Conservation (phyloP, 2,797 vertebrate species). For the Limnodromus scolopaceus region DNA sequence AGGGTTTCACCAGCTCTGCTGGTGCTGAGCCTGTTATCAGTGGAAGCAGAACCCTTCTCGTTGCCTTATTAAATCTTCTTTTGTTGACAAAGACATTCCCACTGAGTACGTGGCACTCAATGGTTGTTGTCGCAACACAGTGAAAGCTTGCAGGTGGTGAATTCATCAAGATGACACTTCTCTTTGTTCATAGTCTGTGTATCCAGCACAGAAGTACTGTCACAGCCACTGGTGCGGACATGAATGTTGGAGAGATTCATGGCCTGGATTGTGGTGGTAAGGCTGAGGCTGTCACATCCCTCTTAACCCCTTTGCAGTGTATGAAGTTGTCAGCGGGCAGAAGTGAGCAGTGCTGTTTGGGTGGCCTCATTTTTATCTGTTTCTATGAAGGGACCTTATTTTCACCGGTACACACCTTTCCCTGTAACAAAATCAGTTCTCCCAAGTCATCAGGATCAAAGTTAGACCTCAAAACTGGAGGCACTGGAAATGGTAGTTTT, state of each 20-base stretch:
- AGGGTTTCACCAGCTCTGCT: not conserved
- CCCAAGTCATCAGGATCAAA: not conserved
- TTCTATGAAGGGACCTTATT: not conserved
- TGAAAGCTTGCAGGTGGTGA: not conserved
- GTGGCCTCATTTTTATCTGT: not conserved
- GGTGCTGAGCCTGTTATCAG: not conserved
- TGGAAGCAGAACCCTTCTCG: not conserved
- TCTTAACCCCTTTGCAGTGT: not conserved
- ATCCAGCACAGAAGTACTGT: not conserved
- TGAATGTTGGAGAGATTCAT: not conserved
- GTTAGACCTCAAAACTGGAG: not conserved
- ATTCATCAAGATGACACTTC: not conserved
- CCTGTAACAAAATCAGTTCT: not conserved
- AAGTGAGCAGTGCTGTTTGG: not conserved
- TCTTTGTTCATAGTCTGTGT: not conserved
- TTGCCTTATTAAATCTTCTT: not conserved
- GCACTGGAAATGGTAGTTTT: not conserved
- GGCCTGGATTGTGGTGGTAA: not conserved
- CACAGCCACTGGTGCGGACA: not conserved
- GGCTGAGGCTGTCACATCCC: not conserved
- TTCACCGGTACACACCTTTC: not conserved
- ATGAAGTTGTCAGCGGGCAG: not conserved
- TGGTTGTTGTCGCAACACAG: not conserved
- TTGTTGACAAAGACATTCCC: not conserved
- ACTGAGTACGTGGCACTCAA: not conserved